Conservation (phyloP, 2,113 vertebrate species). For the Oreocharis arfaki region DNA sequence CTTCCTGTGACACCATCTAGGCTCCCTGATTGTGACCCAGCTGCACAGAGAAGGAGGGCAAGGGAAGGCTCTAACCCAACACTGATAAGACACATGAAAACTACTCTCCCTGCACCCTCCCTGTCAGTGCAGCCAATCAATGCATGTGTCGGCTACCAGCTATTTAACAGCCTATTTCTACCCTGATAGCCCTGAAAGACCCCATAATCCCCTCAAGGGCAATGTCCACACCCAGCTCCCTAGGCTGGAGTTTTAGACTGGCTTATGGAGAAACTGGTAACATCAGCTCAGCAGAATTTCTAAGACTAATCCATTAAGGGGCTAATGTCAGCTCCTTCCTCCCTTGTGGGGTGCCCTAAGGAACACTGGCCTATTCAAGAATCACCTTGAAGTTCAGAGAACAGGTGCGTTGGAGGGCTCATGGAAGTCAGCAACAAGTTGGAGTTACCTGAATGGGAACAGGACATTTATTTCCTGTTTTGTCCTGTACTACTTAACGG, state of each 20-base stretch:
- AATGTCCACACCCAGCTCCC: not conserved
- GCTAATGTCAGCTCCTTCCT: not conserved
- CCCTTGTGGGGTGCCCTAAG: not conserved
- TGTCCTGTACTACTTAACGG: not conserved
- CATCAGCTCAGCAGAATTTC: not conserved
- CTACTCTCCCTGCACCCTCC: rapidly evolving
- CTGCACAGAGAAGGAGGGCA: not conserved
- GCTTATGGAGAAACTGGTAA: conserved; percentile 18
- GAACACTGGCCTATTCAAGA: not conserved
- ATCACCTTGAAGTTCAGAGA: not conserved
- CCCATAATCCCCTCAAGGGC: not conserved
- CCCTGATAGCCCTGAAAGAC: not conserved
- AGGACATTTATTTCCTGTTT: not conserved
- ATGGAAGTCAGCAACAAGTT: rapidly evolving
- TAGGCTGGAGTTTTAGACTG: not conserved
- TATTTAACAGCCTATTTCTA: not conserved
- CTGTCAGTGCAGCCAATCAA: not conserved
- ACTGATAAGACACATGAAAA: not conserved
- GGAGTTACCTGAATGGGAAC: not conserved
- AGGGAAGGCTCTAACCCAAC: not conserved
- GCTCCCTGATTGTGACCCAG: not conserved
- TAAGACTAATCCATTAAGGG: conserved; percentile 13
- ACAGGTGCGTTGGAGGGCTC: not conserved
- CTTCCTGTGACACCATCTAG: not conserved
- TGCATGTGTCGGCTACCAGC: not conserved